Percentiles rank a stretch among this genome's conserved stretches.
Evolutionary conservation across 2,113 vertebrate genomes (phyloP).

Genomic region (Prionailurus viverrinus): DNA sequence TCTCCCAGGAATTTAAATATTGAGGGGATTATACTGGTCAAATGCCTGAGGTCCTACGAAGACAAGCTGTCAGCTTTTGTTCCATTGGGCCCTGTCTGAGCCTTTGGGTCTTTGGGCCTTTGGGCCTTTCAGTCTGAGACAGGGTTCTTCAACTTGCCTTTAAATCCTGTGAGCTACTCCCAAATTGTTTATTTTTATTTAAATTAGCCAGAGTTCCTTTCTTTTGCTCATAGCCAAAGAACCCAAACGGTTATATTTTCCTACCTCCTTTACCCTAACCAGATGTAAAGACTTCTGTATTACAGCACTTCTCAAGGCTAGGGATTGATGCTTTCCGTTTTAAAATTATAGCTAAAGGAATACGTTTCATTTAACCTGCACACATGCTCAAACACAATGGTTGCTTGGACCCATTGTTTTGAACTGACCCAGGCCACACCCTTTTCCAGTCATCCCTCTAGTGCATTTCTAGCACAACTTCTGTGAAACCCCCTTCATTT

Average conservation of each 20-base stretch:
- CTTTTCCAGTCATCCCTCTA: background rate
- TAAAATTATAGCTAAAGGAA: background rate
- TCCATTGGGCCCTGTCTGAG: background rate
- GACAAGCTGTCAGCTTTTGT: background rate
- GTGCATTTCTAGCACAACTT: background rate
- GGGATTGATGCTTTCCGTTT: background rate
- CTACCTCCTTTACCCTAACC: background rate
- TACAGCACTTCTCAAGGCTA: background rate
- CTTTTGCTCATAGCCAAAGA: background rate
- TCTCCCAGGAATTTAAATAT: background rate
- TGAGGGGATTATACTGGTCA: background rate
- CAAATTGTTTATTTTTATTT: background rate
- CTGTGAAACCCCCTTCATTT: background rate
- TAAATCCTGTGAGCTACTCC: background rate
- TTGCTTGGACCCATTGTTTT: background rate
- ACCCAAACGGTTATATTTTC: background rate
- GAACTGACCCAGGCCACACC: background rate
- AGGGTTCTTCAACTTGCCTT: background rate
- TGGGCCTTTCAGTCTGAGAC: background rate
- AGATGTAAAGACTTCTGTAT: background rate
- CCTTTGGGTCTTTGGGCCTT: background rate
- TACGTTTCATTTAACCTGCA: background rate
- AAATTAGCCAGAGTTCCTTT: background rate
- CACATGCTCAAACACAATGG: background rate
- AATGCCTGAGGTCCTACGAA: background rate